phyloP scores from a whole-genome alignment of 1,140 invertebrate genomes.

The Amyelois transitella region DNA sequence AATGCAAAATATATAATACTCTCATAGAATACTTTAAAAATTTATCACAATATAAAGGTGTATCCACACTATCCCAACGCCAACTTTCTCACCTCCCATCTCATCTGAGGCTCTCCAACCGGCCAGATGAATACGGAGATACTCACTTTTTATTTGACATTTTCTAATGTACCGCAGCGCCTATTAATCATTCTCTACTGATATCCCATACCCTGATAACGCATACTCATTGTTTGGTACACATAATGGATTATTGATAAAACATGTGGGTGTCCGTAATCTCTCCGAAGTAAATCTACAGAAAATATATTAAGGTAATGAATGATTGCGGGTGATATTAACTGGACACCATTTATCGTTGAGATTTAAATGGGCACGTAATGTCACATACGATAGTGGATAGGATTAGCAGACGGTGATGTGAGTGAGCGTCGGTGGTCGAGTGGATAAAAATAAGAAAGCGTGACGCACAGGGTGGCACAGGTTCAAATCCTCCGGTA shows the following conservation, averaged over 20 bases:
- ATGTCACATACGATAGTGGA: neutral
- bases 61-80: neutral
- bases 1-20: conserved; percentile 5
- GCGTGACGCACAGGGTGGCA: too few relatives aligned
- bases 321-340: conserved; percentile 57
- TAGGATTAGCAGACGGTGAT: neutral
- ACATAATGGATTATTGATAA: conserved; percentile 73
- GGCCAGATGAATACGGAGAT: conserved; percentile 47
- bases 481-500: too few relatives aligned
- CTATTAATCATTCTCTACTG: conserved; percentile 57
- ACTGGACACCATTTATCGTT: conserved; percentile 58
- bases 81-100: conserved; percentile 21
- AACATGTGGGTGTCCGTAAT: conserved; percentile 69
- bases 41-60: neutral
- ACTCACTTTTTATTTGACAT: conserved; percentile 70
- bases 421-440: too few relatives aligned
- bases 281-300: conserved; percentile 50
- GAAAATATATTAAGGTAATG: conserved; percentile 51
- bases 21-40: neutral
- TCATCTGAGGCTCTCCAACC: conserved; percentile 38
- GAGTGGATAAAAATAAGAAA: too few relatives aligned
- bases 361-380: conserved; percentile 35
- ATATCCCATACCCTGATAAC: conserved; percentile 49
- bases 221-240: conserved; percentile 63
- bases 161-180: conserved; percentile 54